Evolutionary conservation across 2,113 vertebrate species (phyloP).

Genomic region (Nibea coibor): DNA sequence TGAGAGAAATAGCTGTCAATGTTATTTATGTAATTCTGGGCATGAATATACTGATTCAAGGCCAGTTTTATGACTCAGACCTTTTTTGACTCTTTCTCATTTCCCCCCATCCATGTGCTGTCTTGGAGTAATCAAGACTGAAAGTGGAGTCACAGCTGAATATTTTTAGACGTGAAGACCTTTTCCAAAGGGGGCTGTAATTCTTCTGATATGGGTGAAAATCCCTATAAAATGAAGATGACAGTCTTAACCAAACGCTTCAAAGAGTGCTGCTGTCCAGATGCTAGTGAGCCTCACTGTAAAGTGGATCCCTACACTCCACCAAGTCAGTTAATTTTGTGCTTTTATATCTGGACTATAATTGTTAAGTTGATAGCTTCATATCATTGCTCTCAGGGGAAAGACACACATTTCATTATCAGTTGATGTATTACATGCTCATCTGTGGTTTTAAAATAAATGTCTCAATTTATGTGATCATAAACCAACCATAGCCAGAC

Average conservation of each 20-base stretch:
- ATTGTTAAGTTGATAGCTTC: conserved; percentile 30
- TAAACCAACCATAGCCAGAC: neutral
- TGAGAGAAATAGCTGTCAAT: conserved; percentile 31
- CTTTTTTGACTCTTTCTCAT: conserved; percentile 53
- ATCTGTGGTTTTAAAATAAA: neutral
- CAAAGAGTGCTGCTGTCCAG: conserved; percentile 31
- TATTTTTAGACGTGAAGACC: conserved; percentile 61
- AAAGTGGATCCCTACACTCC: conserved; percentile 27
- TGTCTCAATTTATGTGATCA: neutral
- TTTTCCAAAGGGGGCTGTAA: conserved; percentile 48
- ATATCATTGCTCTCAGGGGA: neutral
- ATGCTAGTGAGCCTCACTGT: conserved; percentile 18
- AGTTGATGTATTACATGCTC: neutral
- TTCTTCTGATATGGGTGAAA: conserved; percentile 57
- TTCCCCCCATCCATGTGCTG: conserved; percentile 20
- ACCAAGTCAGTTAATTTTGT: conserved; percentile 32
- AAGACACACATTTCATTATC: neutral
- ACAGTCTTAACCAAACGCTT: conserved; percentile 43
- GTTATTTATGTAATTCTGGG: conserved; percentile 50
- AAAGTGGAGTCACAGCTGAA: conserved; percentile 42
- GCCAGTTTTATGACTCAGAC: conserved; percentile 51
- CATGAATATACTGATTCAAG: conserved; percentile 44
- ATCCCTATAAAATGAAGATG: conserved; percentile 55
- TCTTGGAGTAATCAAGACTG: conserved; percentile 38
- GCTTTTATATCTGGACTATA: conserved; percentile 13